phyloP scores from a whole-genome alignment of 1,140 invertebrate genomes.

The Tribolium castaneum region DNA sequence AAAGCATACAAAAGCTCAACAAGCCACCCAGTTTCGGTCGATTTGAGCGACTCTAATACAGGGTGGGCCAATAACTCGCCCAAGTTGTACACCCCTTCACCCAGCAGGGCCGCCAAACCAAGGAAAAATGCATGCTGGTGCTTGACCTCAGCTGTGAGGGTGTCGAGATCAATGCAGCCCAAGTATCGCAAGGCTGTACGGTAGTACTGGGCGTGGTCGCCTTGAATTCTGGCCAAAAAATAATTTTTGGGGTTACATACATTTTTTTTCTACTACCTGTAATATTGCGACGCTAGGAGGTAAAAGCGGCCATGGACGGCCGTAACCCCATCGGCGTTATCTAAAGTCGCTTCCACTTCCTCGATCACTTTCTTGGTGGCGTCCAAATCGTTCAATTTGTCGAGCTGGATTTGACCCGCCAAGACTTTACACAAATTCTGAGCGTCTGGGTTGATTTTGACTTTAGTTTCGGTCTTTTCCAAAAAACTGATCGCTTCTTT shows the following conservation, averaged over 20 bases:
- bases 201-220: slow-evolving; percentile 94
- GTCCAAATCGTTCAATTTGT: slow-evolving; percentile 84
- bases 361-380: slow-evolving; percentile 91
- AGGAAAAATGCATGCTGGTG: slow-evolving; percentile 90
- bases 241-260: not conserved
- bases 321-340: slow-evolving; percentile 91
- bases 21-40: slow-evolving; percentile 89
- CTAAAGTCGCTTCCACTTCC: slow-evolving; percentile 86
- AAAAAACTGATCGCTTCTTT: slow-evolving; percentile 87
- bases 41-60: slow-evolving; percentile 86
- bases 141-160: slow-evolving; percentile 74
- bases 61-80: slow-evolving; percentile 97
- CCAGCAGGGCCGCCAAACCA: slow-evolving; percentile 92
- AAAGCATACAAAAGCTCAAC: slow-evolving; percentile 92
- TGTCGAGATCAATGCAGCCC: slow-evolving; percentile 88
- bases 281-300: slow-evolving; percentile 92
- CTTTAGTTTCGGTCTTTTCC: slow-evolving; percentile 87
- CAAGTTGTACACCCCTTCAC: slow-evolving; percentile 97
- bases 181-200: slow-evolving; percentile 94
- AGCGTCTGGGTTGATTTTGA: slow-evolving; percentile 89
- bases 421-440: slow-evolving; percentile 86
- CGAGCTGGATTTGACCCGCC: slow-evolving; percentile 86
- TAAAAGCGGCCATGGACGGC: slow-evolving; percentile 96
- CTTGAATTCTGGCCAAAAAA: slow-evolving; percentile 73
- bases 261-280: slow-evolving; percentile 67